Evolutionary conservation across 1,140 invertebrate species (phyloP), one percentile per base, ranked within the genome.

Genomic region (Pissodes strobi): DNA sequence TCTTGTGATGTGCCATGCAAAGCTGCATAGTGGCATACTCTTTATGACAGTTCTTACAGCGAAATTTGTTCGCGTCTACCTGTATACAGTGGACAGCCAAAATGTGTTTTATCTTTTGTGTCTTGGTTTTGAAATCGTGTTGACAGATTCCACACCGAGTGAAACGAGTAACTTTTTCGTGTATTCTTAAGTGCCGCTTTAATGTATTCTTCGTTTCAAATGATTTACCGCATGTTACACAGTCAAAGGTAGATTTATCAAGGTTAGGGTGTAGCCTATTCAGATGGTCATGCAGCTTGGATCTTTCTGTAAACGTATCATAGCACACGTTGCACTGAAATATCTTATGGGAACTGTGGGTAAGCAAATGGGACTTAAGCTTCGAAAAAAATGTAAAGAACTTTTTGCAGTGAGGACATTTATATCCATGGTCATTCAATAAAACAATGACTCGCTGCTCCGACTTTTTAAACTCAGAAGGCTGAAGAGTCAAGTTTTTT

Each of bases 391-490:
- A 10, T 1, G 13, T 10, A 37, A 37, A 10, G 30, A 37, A 37
- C 30, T 37, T 37, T 2, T 9, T 9, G 2, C 30, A 17, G 70
- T 53, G 19, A 65, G 58, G 12, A 46, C 71, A 73, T 25, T 66
- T 53, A 6, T 41, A 55, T 3, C 63, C 64, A 45, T 62, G 68
- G 59, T 86, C 82, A 17, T 82, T 82, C 12, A 82, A 37, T 37
- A 1, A 9, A 37, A n/a, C n/a, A n/a, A n/a, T n/a, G n/a, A n/a
- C n/a, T n/a, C n/a, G n/a, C n/a, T n/a, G n/a, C n/a, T n/a, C n/a
- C 30, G 13, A 9, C 30, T 37, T 37, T 1, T 9, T 2, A 37
- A 37, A 10, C 30, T 2, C 2, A 37, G 9, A 1, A 37, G 13
- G 13, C 13, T 37, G 30, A 37, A 9, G 13, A 2, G 9, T 10